Base-by-base conservation (phyloP, 2,113 vertebrate genomes). In the Alethe castanea region DNA sequence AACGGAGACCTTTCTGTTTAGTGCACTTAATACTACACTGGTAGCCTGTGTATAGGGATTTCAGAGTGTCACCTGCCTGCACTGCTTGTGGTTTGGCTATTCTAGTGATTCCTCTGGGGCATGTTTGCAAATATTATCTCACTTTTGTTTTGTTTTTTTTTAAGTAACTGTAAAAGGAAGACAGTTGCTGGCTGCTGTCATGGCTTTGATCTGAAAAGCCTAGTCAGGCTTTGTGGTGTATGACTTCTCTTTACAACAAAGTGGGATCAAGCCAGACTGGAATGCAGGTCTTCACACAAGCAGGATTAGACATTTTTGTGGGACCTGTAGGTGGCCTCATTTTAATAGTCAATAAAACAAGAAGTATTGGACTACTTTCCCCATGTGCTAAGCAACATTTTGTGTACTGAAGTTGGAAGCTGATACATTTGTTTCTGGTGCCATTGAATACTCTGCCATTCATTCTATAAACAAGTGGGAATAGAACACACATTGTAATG, bases 261-360 rank as follows among this genome's bases (percentile, higher is more conserved):
- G 50, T 1, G 0, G 47, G 31, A 83, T 22, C 44, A 73, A 73
- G 76, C 9, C 56, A 74, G 71, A 66, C 40, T 64, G 79, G 56
- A 94, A 90, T 36, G 47, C 52, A 74, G 44, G 26, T 82, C 72
- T 85, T 90, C 87, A 64, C 33, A 54, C n/a, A 70, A 0, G 4
- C 38, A 79, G 35, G 52, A 70, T 73, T 88, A 59, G 74, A 89
- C n/a, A 80, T 77, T 93, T 92, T 60, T 92, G 72, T 40, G 45
- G 60, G 60, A 89, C 85, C 85, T 91, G 93, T 91, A 96, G 90
- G 76, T 90, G 93, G 73, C 93, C 91, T 91, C 91, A 88, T 88
- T 90, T 94, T 88, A 96, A 97, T 70, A 97, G 92, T 66, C 87
- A 95, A 65, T 82, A 95, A 94, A 74, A 42, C 44, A 76, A 89